Percentiles rank a stretch among this genome's conserved stretches.
Evolutionary conservation across 1,140 invertebrate species (phyloP).

Genomic region (Drosophila persimilis): DNA sequence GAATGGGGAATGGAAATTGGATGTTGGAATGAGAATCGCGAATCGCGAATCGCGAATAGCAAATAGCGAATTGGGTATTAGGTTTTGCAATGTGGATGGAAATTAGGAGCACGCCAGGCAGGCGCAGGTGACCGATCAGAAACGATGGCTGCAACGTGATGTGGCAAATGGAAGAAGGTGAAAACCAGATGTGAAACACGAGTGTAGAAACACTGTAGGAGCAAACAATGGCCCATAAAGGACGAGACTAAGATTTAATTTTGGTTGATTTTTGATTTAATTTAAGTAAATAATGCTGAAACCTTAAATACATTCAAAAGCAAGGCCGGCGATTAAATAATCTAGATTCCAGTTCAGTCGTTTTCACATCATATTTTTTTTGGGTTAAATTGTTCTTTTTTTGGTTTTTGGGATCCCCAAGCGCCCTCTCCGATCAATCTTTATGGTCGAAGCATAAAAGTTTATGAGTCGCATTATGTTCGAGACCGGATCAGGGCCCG

Average conservation of each 20-base stretch:
- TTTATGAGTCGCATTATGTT: conserved; percentile 46
- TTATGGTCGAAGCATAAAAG: conserved; percentile 61
- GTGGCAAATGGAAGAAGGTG: conserved; percentile 1
- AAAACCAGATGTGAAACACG: conserved; percentile 1
- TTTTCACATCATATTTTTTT: no score
- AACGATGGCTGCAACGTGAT: conserved; percentile 65
- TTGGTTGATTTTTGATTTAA: no score
- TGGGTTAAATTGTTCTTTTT: background rate
- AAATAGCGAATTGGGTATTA: conserved; percentile 19
- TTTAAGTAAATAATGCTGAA: no score
- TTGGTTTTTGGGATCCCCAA: background rate
- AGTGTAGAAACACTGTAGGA: background rate
- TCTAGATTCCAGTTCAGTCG: no score
- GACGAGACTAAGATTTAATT: no score
- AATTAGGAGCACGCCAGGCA: conserved; percentile 56
- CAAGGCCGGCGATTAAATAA: no score
- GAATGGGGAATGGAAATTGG: conserved; percentile 36
- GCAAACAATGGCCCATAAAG: background rate
- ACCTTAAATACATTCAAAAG: no score
- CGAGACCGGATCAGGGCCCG: no score
- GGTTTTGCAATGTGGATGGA: conserved; percentile 49
- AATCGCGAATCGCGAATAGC: conserved; percentile 17
- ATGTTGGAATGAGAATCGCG: conserved; percentile 5
- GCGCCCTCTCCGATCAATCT: conserved; percentile 54
- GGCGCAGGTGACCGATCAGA: conserved; percentile 64